Percentiles rank a stretch among this genome's conserved stretches.
Evolutionary conservation across 2,113 vertebrate genomes (phyloP).

Genomic region (Ammospiza caudacuta): DNA sequence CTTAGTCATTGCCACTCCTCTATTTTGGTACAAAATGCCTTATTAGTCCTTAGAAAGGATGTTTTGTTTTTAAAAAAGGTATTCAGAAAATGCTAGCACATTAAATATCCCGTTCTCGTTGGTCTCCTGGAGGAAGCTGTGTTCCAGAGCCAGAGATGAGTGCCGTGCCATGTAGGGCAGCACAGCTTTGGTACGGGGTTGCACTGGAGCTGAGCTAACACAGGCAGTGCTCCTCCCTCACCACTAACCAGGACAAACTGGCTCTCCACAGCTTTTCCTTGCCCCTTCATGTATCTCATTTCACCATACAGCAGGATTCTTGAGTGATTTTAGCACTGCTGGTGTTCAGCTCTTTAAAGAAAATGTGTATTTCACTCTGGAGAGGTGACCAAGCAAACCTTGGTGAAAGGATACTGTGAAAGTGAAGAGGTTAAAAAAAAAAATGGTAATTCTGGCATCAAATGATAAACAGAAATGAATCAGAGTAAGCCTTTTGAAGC

Average conservation of each 20-base stretch:
- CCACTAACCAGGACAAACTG: neutral
- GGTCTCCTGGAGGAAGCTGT: neutral
- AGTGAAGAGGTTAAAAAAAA: neutral
- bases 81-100: neutral
- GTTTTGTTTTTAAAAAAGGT: neutral
- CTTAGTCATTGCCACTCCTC: neutral
- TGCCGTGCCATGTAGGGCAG: fast-evolving
- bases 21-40: neutral
- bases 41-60: neutral
- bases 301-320: neutral
- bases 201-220: neutral
- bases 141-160: neutral
- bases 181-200: neutral
- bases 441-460: neutral
- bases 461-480: neutral
- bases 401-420: neutral
- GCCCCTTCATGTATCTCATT: fast-evolving
- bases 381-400: neutral
- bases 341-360: neutral
- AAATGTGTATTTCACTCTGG: neutral
- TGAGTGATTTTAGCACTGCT: neutral
- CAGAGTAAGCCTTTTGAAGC: neutral
- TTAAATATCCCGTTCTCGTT: neutral
- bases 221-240: neutral
- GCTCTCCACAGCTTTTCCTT: neutral